Percentiles rank a stretch among this genome's conserved stretches.
Evolutionary conservation across 2,113 vertebrate genomes (phyloP).

Genomic region (Hemicordylus capensis): DNA sequence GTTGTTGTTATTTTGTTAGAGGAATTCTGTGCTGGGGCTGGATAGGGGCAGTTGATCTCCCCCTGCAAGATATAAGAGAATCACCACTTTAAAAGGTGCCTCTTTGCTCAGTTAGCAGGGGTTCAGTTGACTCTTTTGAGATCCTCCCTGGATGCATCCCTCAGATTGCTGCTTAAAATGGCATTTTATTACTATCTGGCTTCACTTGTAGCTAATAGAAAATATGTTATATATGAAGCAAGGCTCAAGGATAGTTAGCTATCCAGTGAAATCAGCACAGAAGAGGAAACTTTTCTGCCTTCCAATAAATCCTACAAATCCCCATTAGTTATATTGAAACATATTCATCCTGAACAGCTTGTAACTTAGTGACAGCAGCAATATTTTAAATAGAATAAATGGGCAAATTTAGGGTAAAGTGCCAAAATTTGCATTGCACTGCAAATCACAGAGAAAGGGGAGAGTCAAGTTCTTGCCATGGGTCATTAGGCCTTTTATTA

Average conservation of each 20-base stretch:
- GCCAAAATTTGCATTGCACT: not conserved
- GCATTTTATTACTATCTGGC: not conserved
- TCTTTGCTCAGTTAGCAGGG: too few species aligned
- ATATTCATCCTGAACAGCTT: slow-evolving; percentile 23
- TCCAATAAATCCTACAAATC: slow-evolving; percentile 42
- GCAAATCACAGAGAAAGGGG: not conserved
- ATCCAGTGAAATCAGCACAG: slow-evolving; percentile 42
- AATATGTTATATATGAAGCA: not conserved
- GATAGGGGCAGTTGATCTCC: too few species aligned
- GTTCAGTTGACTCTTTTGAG: not conserved
- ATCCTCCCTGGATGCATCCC: not conserved
- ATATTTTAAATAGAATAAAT: slow-evolving; percentile 15
- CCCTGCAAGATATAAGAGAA: too few species aligned
- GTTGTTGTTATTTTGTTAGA: too few species aligned
- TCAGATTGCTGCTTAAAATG: not conserved
- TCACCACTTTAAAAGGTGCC: too few species aligned
- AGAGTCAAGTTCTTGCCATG: not conserved
- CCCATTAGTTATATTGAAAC: slow-evolving; percentile 40
- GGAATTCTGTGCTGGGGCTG: too few species aligned
- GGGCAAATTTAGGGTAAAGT: fast-evolving
- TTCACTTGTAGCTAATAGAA: slow-evolving; percentile 23
- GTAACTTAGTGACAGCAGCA: slow-evolving; percentile 3
- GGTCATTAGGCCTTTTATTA: too few species aligned
- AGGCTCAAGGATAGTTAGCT: slow-evolving; percentile 35
- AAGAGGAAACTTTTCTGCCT: slow-evolving; percentile 34